Percentiles rank a stretch among this genome's conserved stretches.
Conservation (phyloP, 2,797 vertebrate genomes). For the Mycteria americana region DNA sequence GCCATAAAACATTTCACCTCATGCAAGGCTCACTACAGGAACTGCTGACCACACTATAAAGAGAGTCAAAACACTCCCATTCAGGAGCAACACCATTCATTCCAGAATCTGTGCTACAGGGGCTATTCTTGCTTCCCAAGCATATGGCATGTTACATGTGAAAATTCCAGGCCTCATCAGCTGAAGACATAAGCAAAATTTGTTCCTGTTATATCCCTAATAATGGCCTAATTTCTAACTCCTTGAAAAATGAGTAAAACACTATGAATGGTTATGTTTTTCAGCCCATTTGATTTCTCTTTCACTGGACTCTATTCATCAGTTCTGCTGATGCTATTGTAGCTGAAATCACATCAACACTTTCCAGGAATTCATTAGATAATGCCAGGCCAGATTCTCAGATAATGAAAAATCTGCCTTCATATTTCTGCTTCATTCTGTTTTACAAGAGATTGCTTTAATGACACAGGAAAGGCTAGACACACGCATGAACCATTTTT, state of each 20-base stretch:
- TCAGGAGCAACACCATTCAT: neutral
- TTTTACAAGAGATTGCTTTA: neutral
- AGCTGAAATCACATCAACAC: neutral
- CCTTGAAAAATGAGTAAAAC: neutral
- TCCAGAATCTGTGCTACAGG: neutral
- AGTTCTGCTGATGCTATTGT: neutral
- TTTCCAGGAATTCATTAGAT: neutral
- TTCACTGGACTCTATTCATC: neutral
- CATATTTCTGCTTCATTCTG: neutral
- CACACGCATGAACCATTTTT: neutral
- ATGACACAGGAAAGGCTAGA: neutral
- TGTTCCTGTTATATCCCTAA: neutral
- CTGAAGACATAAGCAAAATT: neutral
- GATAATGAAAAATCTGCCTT: neutral
- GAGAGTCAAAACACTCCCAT: neutral
- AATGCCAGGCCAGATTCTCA: neutral
- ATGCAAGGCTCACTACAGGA: neutral
- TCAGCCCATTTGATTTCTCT: neutral
- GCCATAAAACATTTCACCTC: neutral
- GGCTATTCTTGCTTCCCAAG: neutral
- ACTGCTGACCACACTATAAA: neutral
- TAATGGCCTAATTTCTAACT: neutral
- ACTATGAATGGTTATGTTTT: neutral
- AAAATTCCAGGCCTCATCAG: neutral
- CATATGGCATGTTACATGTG: no score